These are phyloP conservation scores for Chrysomela aeneicollis DNA, from an alignment of 2,888 invertebrate species.

Conservation along the genomic window DNA sequence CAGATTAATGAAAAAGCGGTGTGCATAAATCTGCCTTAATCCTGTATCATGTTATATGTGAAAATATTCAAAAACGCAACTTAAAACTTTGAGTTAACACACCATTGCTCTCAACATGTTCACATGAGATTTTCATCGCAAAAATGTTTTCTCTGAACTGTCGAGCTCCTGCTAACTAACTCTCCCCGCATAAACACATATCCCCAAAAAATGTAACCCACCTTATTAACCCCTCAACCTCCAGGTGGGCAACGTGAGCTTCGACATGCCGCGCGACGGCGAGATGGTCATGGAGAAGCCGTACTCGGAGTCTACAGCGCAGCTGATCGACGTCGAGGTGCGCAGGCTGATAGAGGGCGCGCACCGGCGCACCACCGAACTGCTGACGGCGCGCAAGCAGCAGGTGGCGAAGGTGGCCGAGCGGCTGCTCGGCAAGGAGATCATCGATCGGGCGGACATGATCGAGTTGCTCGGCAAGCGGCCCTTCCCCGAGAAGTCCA, in stretches of 20 bases:
- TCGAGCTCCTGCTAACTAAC: no score
- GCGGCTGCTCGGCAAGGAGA: constrained; percentile 90
- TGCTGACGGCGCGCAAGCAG: constrained; percentile 82
- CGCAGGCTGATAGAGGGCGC: constrained; percentile 78
- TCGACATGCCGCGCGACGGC: constrained; percentile 92
- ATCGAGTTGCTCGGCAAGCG: constrained; percentile 88
- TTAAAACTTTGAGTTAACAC: no score
- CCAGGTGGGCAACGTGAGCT: constrained; percentile 96
- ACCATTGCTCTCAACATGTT: no score
- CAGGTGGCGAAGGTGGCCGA: constrained; percentile 90
- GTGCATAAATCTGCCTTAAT: no score
- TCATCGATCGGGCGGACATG: constrained; percentile 96
- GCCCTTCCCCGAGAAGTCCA: constrained; percentile 98
- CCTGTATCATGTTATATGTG: no score
- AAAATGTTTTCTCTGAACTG: no score
- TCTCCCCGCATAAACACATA: no score
- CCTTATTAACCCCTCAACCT: no score
- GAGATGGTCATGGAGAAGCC: constrained; percentile 96
- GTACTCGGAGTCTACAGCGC: constrained; percentile 97
- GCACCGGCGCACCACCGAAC: constrained; percentile 78
- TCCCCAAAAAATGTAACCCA: no score
- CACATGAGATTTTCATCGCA: no score
- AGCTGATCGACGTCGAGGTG: constrained; percentile 89
- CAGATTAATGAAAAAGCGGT: no score
- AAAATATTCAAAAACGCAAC: no score